These are phyloP conservation scores for Siphonodentalium dalli DNA, from an alignment of 2,888 invertebrate genomes.

Conservation along the genomic window DNA sequence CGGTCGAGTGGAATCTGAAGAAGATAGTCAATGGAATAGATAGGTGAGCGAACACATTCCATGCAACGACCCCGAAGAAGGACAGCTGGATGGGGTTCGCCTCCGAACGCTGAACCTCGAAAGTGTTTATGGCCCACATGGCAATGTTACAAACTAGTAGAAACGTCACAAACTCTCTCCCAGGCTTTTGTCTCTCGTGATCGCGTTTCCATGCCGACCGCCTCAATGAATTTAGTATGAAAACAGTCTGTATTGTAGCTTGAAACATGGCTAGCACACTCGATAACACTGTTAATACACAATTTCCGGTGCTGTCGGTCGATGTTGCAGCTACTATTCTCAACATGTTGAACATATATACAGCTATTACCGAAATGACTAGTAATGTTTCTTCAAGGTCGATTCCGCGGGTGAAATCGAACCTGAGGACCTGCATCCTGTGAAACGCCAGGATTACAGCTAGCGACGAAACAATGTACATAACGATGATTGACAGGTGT, in stretches of 20 bases:
- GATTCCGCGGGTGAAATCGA: conserved; percentile 22
- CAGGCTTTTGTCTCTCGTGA: conserved; percentile 92
- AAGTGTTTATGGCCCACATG: conserved; percentile 95
- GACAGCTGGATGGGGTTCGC: conserved; percentile 91
- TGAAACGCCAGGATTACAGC: conserved; percentile 89
- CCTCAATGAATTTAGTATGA: conserved; percentile 90
- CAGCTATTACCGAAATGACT: conserved; percentile 88
- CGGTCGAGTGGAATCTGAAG: conserved; percentile 91
- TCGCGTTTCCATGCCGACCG: conserved; percentile 88
- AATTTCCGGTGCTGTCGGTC: conserved; percentile 78
- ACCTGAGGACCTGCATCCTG: conserved; percentile 71
- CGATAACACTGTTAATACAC: conserved; percentile 88
- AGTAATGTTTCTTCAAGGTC: conserved; percentile 70
- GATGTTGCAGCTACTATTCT: conserved; percentile 90
- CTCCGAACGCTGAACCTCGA: conserved; percentile 84
- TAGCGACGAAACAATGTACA: conserved; percentile 86
- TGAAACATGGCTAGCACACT: conserved; percentile 86
- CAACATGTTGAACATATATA: conserved; percentile 91
- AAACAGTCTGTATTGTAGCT: conserved; percentile 90
- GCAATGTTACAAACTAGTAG: conserved; percentile 93
- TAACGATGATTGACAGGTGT: conserved; percentile 85
- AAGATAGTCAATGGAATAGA: conserved; percentile 94
- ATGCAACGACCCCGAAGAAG: conserved; percentile 90
- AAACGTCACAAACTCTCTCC: conserved; percentile 93
- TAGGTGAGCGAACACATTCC: conserved; percentile 91